A percentile compares a stretch with the other conserved stretches of the same genome.
Evolutionary conservation across 1,140 invertebrate species (phyloP).

Genomic region (Drosophila biarmipes): DNA sequence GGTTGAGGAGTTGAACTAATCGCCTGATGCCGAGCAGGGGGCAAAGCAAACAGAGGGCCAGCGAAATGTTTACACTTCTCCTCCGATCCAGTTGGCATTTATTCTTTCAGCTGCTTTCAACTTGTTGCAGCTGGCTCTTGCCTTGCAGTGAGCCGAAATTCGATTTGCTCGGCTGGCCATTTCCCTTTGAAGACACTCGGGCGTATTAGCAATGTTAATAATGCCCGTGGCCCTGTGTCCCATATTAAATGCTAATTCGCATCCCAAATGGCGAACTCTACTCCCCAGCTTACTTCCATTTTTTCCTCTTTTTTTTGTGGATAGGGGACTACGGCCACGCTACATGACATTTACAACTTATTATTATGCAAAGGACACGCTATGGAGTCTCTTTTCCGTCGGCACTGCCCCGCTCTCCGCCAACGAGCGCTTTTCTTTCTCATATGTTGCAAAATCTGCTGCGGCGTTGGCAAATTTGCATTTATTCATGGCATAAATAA

Average conservation of each 20-base stretch:
- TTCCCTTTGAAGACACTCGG: slow-evolving; percentile 6
- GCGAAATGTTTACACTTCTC: slow-evolving; percentile 18
- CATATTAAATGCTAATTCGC: slow-evolving; percentile 77
- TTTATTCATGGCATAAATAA: slow-evolving; percentile 82
- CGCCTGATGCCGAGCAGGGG: not conserved
- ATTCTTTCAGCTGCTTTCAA: not conserved
- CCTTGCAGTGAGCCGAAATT: not conserved
- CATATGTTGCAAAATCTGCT: slow-evolving; percentile 76
- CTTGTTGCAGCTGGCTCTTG: slow-evolving; percentile 14
- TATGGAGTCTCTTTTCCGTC: slow-evolving; percentile 49
- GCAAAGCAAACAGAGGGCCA: slow-evolving; percentile 36
- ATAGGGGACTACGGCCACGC: slow-evolving; percentile 38
- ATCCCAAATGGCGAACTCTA: slow-evolving; percentile 20
- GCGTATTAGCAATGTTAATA: slow-evolving; percentile 76
- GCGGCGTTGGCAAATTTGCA: slow-evolving; percentile 74
- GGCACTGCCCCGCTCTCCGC: not conserved
- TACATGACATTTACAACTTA: slow-evolving; percentile 81
- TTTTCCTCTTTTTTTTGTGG: slow-evolving; percentile 19
- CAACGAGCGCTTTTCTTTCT: slow-evolving; percentile 1
- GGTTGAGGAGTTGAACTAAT: slow-evolving; percentile 25
- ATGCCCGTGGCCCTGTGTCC: slow-evolving; percentile 64
- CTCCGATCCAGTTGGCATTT: not conserved
- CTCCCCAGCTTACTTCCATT: not conserved
- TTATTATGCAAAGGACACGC: slow-evolving; percentile 81
- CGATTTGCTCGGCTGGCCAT: slow-evolving; percentile 5